Base-by-base conservation (phyloP, 30 jellyfish, hydroid and myxozoan genomes). In the Mastigias papua region DNA sequence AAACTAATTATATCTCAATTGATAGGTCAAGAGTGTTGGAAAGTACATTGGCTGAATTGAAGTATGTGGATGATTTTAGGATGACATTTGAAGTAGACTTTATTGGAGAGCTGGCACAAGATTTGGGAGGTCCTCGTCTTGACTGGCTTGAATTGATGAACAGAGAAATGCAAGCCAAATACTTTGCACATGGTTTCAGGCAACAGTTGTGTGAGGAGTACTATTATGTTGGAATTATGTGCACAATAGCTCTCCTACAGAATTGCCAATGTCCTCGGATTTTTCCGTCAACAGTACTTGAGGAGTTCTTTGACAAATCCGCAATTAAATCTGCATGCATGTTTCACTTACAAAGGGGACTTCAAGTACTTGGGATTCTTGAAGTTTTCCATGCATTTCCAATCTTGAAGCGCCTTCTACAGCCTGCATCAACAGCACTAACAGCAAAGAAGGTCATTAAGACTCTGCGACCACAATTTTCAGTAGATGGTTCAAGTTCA, bases 71-170 rank as follows among this genome's bases (percentile, higher is more conserved):
- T 23, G 88, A 76, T 57, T 76, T 48, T 46, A 48, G 75, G 32
- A 48, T 20, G 23, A 76, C 88, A 48, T 76, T 76, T 57, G 88
- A 76, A 37, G 80, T 76, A 48, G 88, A 76, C 58, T 76, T 76
- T 57, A 76, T 76, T 81, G 88, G 88, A 29, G 88, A 76, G 58
- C 51, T 48, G 29, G 88, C 88, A 57, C 17, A 50, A 33, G 88
- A 51, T 32, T 57, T 51, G 13, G 88, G 88, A 27, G 88, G 88
- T 76, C 76, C 88, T n/a, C 79, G 88, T n/a, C 48, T n/a, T 22
- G 76, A 76, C 23, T 76, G 88, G 88, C 54, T 76, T 27, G 49
- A 76, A 76, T 51, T 33, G 11, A 50, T 76, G 58, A 57, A 57
- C 30, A 51, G 0, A 48, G 79, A 76, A 33, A 76, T 76, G 26